Evolutionary conservation across 92 coral and sea anemone species (phyloP), one percentile per base, ranked within the genome.

Genomic region (Epizoanthus illoricatus): DNA sequence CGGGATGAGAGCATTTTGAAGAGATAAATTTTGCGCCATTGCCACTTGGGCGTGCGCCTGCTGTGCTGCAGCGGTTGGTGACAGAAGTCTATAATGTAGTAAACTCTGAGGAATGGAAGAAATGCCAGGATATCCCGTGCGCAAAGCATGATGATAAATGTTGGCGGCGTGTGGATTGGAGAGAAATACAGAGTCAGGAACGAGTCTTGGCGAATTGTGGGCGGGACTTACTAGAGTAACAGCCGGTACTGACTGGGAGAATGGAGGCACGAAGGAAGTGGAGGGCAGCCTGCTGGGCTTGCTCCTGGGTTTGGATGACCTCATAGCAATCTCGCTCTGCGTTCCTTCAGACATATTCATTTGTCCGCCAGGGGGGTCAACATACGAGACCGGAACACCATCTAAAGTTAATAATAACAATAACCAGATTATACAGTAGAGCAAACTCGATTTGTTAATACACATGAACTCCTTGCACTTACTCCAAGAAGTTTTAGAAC

Each of bases 101-200:
- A 90, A 76, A 79, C 89, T 87, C 74, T 92, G 94, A 11, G 90
- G 91, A 57, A 93, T 23, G 21, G 82, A 55, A 17, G 81, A 55
- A 75, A 75, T 67, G 41, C 52, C 57, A 11, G 88, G 89, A 54
- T 85, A 89, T 4, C 92, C 92, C 5, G 88, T 82, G 18, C 94
- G 90, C 49, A 92, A 86, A 24, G 97, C 97, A 76, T 88, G 97
- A 85, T 93, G 97, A 88, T 93, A 93, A 23, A 93, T 90, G 58
- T 83, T 89, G 17, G 97, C 64, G 5, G 87, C 89, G 69, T 90
- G 97, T 49, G 92, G 90, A 6, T 84, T 88, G 4, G 92, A 80
- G 20, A 93, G 86, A 73, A 93, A 67, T 57, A 90, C 80, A 10
- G 92, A 90, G 65, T 93, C 97, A 82, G 97, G 89, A 72, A 90